phyloP scores from a whole-genome alignment of 2,888 invertebrate genomes.

The Harmothoe impar region DNA sequence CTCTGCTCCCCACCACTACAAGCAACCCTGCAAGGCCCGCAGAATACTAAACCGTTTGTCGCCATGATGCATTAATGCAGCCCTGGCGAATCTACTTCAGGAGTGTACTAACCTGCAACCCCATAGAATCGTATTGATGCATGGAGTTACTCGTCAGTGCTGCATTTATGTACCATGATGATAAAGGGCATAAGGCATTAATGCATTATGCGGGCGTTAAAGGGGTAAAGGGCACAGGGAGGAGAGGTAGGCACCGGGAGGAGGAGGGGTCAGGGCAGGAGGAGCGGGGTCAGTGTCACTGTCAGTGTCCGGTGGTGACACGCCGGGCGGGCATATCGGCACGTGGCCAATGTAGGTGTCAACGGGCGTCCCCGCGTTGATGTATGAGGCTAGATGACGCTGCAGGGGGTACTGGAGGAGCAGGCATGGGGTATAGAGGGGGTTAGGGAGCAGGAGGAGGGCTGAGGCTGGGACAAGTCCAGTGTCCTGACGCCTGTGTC shows the following conservation, averaged over 20 bases:
- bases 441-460: neutral
- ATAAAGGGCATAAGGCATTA: no score
- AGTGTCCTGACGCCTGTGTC: neutral
- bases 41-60: no score
- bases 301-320: slow-evolving; percentile 53
- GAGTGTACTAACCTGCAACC: no score
- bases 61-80: no score
- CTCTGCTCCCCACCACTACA: neutral
- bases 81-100: no score
- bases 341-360: slow-evolving; percentile 58
- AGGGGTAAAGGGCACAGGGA: no score
- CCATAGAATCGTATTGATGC: no score
- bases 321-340: slow-evolving; percentile 13
- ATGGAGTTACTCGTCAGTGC: no score
- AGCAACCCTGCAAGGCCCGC: neutral
- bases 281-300: slow-evolving; percentile 41
- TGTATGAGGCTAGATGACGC: slow-evolving; percentile 24
- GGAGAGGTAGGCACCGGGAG: neutral
- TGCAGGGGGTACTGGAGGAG: neutral
- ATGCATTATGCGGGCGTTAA: no score
- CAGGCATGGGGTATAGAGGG: slow-evolving; percentile 4
- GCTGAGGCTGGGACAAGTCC: neutral
- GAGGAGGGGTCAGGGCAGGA: slow-evolving; percentile 29
- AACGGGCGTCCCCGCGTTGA: neutral
- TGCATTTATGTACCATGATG: no score